Base-by-base conservation (phyloP, 1,140 invertebrate species). In the Helicoverpa armigera region DNA sequence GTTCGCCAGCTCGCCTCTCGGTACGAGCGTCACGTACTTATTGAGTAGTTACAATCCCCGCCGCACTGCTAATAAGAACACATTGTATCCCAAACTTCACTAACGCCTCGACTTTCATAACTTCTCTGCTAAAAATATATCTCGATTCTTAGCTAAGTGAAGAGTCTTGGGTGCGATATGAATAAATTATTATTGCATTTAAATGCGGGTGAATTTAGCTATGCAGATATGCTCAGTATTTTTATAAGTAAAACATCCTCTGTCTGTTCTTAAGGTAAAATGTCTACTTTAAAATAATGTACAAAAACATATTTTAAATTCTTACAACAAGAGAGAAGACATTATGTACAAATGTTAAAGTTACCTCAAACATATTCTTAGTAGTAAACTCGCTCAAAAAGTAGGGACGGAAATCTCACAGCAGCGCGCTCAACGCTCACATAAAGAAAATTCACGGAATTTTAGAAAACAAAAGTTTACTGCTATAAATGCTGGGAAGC, bases 11-110 rank as follows among this genome's bases (percentile, higher is more conserved):
- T 74, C 56, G 10, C 18, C 43, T 48, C 43, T 23, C 12, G 18
- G 73, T 50, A 76, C 69, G 35, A 48, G 16, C 51, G 79, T 81
- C 83, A 85, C 83, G 81, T 85, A 85, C 79, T 83, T 85, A 76
- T 74, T 61, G 81, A 85, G 81, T 81, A 85, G 81, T 85, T 81
- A 83, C 76, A 77, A 75, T 81, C 51, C 81, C 69, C 79, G 63
- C 56, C 79, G 72, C 82, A 80, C 73, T 60, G 50, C 69, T 82
- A 82, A 82, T 85, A 82, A 84, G 63, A 84, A 76, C 53, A 72
- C 61, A 73, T 67, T 74, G 51, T 65, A 63, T 43, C 73, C 56
- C 48, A 63, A 51, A 76, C 56, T 63, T 63, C 18, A 60, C 43
- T 61, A 61, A 76, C 56, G 58, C 63, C 35, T 51, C 43, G 63